These are phyloP conservation scores for Amphibalanus amphitrite DNA, from an alignment of 1,140 invertebrate species.

Conservation along the genomic window DNA sequence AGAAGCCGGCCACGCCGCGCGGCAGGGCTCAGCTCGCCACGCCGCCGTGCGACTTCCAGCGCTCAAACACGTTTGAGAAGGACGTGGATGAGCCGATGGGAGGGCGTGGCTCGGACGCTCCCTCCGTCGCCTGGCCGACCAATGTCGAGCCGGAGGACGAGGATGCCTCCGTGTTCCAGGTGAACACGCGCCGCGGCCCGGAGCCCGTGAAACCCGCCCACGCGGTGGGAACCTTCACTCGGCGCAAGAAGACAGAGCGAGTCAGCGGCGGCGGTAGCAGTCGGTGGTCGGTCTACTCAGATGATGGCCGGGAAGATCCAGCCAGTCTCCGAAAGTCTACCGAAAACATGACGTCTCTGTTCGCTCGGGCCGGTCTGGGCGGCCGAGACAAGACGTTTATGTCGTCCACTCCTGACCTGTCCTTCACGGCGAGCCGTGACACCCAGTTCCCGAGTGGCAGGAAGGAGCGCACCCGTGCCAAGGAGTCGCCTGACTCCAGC, in stretches of 20 bases:
- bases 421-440: background rate
- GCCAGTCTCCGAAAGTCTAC: background rate
- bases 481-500: no score
- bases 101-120: background rate
- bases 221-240: background rate
- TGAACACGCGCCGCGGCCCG: background rate
- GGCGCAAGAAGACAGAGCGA: background rate
- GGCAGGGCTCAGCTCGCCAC: background rate
- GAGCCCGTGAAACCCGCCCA: background rate
- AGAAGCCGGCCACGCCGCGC: background rate
- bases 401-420: background rate
- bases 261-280: background rate
- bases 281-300: background rate
- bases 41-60: background rate
- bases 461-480: background rate
- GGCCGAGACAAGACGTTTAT: background rate
- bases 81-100: background rate
- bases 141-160: background rate
- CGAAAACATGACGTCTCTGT: background rate
- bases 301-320: background rate
- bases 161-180: background rate
- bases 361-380: background rate
- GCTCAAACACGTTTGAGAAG: background rate
- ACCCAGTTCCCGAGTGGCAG: background rate
- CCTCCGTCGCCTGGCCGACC: background rate